Conservation (phyloP, 2,888 invertebrate genomes). For the Leucophenga maculata region DNA sequence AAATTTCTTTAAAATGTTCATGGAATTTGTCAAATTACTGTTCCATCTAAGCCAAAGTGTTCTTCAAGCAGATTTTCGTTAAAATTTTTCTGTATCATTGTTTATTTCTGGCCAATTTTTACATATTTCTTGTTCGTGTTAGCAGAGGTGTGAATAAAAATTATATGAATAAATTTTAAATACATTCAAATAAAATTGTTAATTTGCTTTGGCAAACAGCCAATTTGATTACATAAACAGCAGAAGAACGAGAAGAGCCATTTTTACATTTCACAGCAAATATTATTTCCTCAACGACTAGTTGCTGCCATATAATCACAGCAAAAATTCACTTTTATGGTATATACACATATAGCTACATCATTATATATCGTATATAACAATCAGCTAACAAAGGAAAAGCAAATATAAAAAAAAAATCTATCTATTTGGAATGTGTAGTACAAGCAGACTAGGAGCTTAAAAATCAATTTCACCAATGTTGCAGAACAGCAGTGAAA, state of each 20-base stretch:
- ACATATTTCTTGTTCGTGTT: no score
- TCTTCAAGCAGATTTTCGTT: no score
- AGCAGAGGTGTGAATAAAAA: background rate
- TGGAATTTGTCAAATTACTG: no score
- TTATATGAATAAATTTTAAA: constrained; percentile 3
- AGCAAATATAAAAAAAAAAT: background rate
- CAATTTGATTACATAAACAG: constrained; percentile 4
- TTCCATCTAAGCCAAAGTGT: no score
- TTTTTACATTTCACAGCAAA: background rate
- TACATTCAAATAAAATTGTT: constrained; percentile 5
- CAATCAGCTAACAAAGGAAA: background rate
- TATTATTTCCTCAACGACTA: background rate
- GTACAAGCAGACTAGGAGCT: background rate
- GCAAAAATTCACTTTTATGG: constrained; percentile 5
- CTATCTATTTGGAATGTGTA: background rate
- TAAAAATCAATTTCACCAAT: constrained; percentile 4
- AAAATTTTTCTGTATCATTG: no score
- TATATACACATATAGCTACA: background rate
- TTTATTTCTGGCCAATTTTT: no score
- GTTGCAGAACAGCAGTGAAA: background rate
- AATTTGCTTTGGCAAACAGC: background rate
- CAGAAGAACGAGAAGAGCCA: background rate
- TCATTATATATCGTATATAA: background rate
- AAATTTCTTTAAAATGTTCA: no score
- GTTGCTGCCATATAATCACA: background rate